Base-by-base conservation (phyloP, 2,888 invertebrate species). In the Microlaimidae sp. region DNA sequence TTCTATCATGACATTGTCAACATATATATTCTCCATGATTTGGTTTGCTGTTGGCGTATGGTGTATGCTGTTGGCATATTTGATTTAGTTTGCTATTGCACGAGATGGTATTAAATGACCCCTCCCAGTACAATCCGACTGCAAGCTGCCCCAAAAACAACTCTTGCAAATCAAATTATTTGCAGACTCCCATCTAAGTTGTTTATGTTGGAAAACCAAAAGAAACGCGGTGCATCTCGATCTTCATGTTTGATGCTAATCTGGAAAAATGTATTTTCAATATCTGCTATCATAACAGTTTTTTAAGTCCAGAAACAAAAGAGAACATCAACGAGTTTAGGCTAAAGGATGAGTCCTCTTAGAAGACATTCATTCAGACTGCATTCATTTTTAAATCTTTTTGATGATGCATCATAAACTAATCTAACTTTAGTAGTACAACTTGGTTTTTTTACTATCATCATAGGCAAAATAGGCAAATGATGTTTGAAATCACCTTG, bases 351-450 rank as follows among this genome's bases (percentile, higher is more conserved):
- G 27, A 56, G 59, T 17, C 58, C 58, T 2, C 54, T 43, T n/a
- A 53, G 43, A 4, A 59, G 48, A 46, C 56, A 59, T 19, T 59
- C 56, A 41, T 59, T 59, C 1, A 59, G 29, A 43, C 43, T 43
- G 43, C 23, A 19, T 5, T 7, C 10, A n/a, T n/a, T n/a, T n/a
- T n/a, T n/a, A n/a, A n/a, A n/a, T n/a, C n/a, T n/a, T n/a, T n/a
- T 47, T 0, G 57, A 49, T 2, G 57, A 57, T 3, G 55, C 64
- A 53, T 63, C 63, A 48, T 55, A 64, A 7, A 63, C 63, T 28
- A 59, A 51, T 3, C 63, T 26, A 13, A 64, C 38, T 47, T 64
- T 65, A 1, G 61, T 65, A 1, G 63, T 49, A n/a, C 43, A 25
- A 21, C 21, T 51, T 49, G 1, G 49, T 51, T n/a, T n/a, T n/a